Evolutionary conservation across 2,888 invertebrate genomes (phyloP), one percentile per base, ranked within the genome.

Genomic region (Spodoptera littoralis): DNA sequence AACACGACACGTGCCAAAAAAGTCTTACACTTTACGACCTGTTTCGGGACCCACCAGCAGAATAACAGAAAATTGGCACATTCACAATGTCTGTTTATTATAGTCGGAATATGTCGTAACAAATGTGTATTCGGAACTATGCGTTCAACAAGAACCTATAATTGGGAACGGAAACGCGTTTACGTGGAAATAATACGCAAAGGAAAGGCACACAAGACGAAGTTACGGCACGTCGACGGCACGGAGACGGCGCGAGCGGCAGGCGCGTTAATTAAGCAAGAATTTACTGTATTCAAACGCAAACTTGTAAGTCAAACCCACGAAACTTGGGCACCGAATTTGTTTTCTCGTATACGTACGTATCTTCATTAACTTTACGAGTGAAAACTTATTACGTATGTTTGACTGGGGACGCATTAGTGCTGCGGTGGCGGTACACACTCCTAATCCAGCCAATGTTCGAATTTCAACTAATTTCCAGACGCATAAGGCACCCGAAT

Each of bases 381-480:
- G 90, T 86, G 79, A 83, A 85, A 89, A 90, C 89, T 91, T 91
- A 90, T 91, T 89, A 90, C 85, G 88, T 89, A 86, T 92, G 90
- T 92, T 90, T 90, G 88, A 90, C 86, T 88, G 77, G 86, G 78
- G 78, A 75, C 72, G 67, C 86, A 88, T 84, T 85, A 84, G 88
- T 88, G 90, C 88, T 88, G 89, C 70, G 89, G 89, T 85, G 87
- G 87, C 85, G 87, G 88, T 86, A 78, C 76, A 82, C 81, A 76
- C 86, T 86, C 81, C 86, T 91, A 90, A 92, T 92, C 88, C 88
- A 65, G 82, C 86, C 84, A 79, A 87, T 86, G 85, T 90, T 90
- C 88, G 90, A 88, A 92, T 89, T 90, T 87, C 84, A 83, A 89
- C 93, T 91, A 92, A 93, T 93, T 92, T 90, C 84, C 84, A 80